Evolutionary conservation across 1,140 invertebrate genomes (phyloP).

Genomic region (Bicyclus anynana): DNA sequence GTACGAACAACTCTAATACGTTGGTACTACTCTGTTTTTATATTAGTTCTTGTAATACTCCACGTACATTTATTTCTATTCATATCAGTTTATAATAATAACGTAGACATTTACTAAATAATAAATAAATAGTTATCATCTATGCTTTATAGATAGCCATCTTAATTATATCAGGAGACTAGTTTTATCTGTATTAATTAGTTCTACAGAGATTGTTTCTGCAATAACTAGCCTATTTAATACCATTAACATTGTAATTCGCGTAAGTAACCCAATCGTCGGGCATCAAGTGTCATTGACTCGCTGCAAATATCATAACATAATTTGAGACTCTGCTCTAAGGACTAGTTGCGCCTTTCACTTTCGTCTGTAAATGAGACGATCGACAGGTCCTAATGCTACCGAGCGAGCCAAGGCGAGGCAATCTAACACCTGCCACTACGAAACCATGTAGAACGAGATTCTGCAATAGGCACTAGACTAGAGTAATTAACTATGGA

Average conservation of each 20-base stretch:
- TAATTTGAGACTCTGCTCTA: conserved; percentile 18
- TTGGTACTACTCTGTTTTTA: too few species aligned
- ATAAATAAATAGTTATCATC: too few species aligned
- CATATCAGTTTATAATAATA: too few species aligned
- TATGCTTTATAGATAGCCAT: too few species aligned
- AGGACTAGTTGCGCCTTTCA: conserved; percentile 34
- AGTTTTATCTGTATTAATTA: too few species aligned
- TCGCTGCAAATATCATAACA: conserved; percentile 4
- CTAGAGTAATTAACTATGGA: too few species aligned
- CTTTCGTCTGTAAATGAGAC: conserved; percentile 39
- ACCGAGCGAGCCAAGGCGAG: conserved; percentile 35
- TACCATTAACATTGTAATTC: conserved; percentile 26
- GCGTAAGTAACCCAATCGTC: conserved; percentile 8
- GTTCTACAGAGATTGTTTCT: not conserved
- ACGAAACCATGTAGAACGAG: conserved; percentile 12
- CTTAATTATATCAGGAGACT: too few species aligned
- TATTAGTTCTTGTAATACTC: too few species aligned
- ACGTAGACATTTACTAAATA: too few species aligned
- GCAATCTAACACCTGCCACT: conserved; percentile 30
- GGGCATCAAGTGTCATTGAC: conserved; percentile 9
- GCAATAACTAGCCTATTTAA: conserved; percentile 30
- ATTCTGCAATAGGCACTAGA: too few species aligned
- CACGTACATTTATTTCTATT: too few species aligned
- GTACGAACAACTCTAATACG: too few species aligned
- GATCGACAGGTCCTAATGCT: conserved; percentile 35